A percentile compares a stretch with the other conserved stretches of the same genome.
Conservation (phyloP, 1,140 invertebrate genomes). For the Bombus impatiens region DNA sequence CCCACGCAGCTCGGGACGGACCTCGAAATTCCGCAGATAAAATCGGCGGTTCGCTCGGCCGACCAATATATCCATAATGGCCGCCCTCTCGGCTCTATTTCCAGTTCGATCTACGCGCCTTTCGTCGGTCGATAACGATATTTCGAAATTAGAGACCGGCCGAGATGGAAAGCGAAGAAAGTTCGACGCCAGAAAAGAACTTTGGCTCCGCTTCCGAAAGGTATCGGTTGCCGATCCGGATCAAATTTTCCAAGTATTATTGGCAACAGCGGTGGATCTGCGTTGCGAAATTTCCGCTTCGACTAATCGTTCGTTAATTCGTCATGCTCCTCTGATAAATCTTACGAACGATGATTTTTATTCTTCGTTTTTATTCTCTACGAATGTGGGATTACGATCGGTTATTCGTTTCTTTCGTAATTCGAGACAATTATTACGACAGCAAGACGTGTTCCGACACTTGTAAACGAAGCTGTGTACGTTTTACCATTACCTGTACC, state of each 20-base stretch:
- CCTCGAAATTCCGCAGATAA: constrained; percentile 77
- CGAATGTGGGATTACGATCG: too few relatives aligned
- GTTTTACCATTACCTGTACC: too few relatives aligned
- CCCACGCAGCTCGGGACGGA: constrained; percentile 56
- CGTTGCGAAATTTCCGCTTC: background rate
- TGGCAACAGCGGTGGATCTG: background rate
- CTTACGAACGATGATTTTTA: too few relatives aligned
- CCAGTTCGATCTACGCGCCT: constrained; percentile 60
- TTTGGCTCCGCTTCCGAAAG: background rate
- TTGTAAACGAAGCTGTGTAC: too few relatives aligned
- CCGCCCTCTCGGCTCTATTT: constrained; percentile 62
- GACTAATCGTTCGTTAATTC: background rate
- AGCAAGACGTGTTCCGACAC: too few relatives aligned
- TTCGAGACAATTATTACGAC: too few relatives aligned
- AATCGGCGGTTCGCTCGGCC: constrained; percentile 71
- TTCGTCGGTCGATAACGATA: constrained; percentile 45
- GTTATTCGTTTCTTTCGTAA: too few relatives aligned
- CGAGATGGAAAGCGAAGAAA: background rate
- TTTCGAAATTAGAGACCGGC: background rate
- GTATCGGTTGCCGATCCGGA: background rate
- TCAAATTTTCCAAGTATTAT: background rate
- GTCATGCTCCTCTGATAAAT: too few relatives aligned
- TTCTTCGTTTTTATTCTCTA: too few relatives aligned
- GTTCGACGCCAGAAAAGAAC: background rate
- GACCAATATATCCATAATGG: constrained; percentile 77